Evolutionary conservation across 1,140 invertebrate genomes (phyloP).

Genomic region (Formica exsecta): DNA sequence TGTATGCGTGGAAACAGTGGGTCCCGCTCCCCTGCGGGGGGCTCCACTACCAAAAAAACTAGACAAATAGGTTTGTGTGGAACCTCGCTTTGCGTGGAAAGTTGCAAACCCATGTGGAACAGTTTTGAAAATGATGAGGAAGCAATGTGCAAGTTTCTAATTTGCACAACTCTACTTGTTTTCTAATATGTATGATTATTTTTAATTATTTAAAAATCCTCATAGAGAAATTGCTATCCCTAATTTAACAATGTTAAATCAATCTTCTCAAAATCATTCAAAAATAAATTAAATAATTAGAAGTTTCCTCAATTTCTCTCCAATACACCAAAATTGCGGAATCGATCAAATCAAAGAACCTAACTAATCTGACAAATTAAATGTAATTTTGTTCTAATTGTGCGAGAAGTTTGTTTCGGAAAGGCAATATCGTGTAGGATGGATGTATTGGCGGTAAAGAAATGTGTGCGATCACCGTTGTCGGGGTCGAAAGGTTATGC

Average conservation of each 20-base stretch:
- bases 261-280: neutral
- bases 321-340: neutral
- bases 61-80: no score
- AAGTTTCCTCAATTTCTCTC: neutral
- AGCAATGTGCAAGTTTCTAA: no score
- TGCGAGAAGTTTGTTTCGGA: conserved; percentile 22
- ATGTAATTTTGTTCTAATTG: conserved; percentile 16
- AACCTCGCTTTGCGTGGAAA: no score
- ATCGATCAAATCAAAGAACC: conserved; percentile 15
- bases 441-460: neutral
- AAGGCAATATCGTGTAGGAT: neutral
- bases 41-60: no score
- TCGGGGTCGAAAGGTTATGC: conserved; percentile 24
- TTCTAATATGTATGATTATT: neutral
- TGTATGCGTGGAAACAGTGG: no score
- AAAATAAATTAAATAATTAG: neutral
- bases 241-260: neutral
- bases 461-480: neutral
- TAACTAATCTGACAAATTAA: conserved; percentile 12
- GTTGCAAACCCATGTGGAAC: no score
- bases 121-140: no score
- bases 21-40: no score
- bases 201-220: conserved; percentile 10
- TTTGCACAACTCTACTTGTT: neutral
- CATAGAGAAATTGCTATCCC: neutral